phyloP scores from a whole-genome alignment of 2,113 vertebrate species.

The Ptychochromis oligacanthus region DNA sequence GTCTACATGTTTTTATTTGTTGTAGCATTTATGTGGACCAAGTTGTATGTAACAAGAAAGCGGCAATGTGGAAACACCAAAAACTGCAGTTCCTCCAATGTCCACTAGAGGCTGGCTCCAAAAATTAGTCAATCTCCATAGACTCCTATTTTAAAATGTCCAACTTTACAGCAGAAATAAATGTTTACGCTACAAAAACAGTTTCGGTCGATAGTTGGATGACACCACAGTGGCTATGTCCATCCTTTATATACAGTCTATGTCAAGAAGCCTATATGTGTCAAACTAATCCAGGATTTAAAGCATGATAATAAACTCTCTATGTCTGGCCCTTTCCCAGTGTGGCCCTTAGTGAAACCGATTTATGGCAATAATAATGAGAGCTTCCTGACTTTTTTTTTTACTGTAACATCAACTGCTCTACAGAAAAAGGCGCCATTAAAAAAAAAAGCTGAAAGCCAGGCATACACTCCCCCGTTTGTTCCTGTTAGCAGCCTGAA shows the following conservation, averaged over 20 bases:
- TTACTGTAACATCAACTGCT: neutral
- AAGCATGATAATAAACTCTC: neutral
- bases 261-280: neutral
- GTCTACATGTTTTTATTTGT: too few relatives aligned
- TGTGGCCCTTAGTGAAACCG: neutral
- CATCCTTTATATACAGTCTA: neutral
- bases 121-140: too few relatives aligned
- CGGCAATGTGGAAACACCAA: too few relatives aligned
- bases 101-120: too few relatives aligned
- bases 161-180: neutral
- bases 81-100: too few relatives aligned
- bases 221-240: neutral
- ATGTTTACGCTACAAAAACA: neutral
- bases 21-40: too few relatives aligned
- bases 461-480: neutral
- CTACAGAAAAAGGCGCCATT: neutral
- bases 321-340: neutral
- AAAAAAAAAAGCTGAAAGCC: neutral
- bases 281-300: neutral
- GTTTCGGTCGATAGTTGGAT: neutral
- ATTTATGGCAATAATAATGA: conserved; percentile 2
- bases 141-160: neutral
- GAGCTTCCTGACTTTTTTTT: neutral
- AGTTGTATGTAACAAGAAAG: too few relatives aligned
- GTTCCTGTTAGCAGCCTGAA: conserved; percentile 5